These are phyloP conservation scores for Mesocricetus auratus DNA, from an alignment of 2,113 vertebrate species.

Conservation along the genomic window DNA sequence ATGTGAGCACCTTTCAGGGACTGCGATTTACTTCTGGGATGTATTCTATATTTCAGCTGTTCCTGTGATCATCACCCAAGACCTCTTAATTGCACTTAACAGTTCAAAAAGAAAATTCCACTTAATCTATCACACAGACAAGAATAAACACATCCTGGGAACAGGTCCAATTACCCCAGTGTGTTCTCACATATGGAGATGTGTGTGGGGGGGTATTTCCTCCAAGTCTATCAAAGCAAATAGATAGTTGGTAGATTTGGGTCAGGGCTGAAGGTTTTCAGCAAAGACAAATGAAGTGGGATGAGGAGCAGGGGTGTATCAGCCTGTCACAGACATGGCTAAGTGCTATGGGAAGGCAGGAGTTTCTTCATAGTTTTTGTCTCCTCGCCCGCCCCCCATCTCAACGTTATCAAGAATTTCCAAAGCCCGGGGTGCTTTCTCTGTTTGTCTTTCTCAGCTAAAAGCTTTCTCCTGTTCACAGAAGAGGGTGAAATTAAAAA, in stretches of 20 bases:
- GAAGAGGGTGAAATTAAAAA: slow-evolving; percentile 61
- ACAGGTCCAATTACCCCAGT: slow-evolving; percentile 77
- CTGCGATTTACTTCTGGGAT: slow-evolving; percentile 33
- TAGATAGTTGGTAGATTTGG: slow-evolving; percentile 45
- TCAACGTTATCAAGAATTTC: slow-evolving; percentile 56
- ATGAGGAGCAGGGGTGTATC: slow-evolving; percentile 6
- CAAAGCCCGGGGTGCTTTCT: slow-evolving; percentile 53
- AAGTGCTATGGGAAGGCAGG: background rate
- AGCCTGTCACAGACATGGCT: background rate
- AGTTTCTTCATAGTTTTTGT: slow-evolving; percentile 26
- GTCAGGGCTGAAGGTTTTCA: slow-evolving; percentile 74
- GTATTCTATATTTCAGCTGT: background rate
- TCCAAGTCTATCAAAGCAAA: slow-evolving; percentile 71
- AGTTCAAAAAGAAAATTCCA: slow-evolving; percentile 82
- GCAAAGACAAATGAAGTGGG: slow-evolving; percentile 74
- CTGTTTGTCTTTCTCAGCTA: slow-evolving; percentile 60
- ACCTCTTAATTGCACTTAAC: slow-evolving; percentile 79
- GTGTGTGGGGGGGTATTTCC: background rate
- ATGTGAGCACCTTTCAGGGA: background rate
- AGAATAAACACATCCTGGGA: slow-evolving; percentile 82
- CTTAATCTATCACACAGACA: slow-evolving; percentile 79
- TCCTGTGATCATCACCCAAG: slow-evolving; percentile 40
- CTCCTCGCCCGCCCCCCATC: background rate
- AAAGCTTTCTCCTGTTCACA: slow-evolving; percentile 52
- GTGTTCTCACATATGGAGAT: slow-evolving; percentile 70